phyloP scores from a whole-genome alignment of 2,888 invertebrate species.

The Acrobasis consociella region DNA sequence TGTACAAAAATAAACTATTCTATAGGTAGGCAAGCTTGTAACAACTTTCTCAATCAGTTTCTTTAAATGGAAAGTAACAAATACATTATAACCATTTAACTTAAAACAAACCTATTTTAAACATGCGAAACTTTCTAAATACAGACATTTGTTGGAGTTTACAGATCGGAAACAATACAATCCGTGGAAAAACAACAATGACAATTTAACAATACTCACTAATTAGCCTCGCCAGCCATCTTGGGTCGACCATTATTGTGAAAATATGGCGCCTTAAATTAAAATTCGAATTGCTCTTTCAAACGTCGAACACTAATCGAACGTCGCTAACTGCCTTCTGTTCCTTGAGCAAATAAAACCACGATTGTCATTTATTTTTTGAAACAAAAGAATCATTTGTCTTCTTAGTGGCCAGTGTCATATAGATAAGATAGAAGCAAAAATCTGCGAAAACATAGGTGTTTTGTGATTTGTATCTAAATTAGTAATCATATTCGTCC shows the following conservation, averaged over 20 bases:
- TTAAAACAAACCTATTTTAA: conserved; percentile 22
- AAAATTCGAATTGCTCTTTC: conserved; percentile 70
- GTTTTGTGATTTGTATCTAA: too few relatives aligned
- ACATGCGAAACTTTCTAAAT: conserved; percentile 40
- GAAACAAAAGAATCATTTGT: conserved; percentile 28
- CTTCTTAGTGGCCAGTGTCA: conserved; percentile 7
- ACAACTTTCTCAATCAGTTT: background rate
- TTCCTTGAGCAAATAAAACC: conserved; percentile 44
- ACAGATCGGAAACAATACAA: conserved; percentile 41
- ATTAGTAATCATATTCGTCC: too few relatives aligned
- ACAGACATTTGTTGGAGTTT: conserved; percentile 40
- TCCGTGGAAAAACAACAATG: conserved; percentile 51
- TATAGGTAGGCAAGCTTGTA: too few relatives aligned
- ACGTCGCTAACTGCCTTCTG: conserved; percentile 52
- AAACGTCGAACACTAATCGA: conserved; percentile 68
- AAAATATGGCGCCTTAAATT: conserved; percentile 68
- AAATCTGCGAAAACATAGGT: too few relatives aligned
- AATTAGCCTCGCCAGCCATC: conserved; percentile 58
- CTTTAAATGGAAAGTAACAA: background rate
- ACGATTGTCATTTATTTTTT: conserved; percentile 40
- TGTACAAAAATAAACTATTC: too few relatives aligned
- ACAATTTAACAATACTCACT: conserved; percentile 52
- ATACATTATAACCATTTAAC: conserved; percentile 7
- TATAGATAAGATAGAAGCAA: background rate
- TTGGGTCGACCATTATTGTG: conserved; percentile 58